Conservation (phyloP, 2,797 vertebrate species). For the Agapornis canus region DNA sequence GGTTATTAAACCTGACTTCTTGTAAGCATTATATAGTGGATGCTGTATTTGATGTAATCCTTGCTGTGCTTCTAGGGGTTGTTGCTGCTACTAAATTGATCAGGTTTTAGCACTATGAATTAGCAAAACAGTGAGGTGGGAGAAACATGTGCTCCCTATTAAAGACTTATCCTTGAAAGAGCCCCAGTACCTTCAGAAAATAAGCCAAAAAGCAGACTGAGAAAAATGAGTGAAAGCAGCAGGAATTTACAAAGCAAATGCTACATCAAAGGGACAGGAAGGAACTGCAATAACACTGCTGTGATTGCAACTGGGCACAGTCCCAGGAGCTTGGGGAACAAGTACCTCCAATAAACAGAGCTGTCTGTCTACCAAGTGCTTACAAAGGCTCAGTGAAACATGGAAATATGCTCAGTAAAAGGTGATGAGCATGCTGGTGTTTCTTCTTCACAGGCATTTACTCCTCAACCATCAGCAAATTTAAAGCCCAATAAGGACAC, state of each 20-base stretch:
- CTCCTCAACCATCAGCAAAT: not conserved
- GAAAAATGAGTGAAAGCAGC: constrained; percentile 53
- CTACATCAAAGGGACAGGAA: constrained; percentile 71
- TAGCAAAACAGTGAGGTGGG: not conserved
- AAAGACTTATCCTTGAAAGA: constrained; percentile 31
- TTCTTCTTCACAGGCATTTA: not conserved
- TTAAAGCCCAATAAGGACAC: not conserved
- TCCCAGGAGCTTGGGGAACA: constrained; percentile 59
- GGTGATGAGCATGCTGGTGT: not conserved
- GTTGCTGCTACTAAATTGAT: not conserved
- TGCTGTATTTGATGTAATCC: not conserved
- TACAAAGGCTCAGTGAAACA: constrained; percentile 8
- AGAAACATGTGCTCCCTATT: not conserved
- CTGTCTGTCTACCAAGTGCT: constrained; percentile 65
- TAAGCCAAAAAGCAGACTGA: constrained; percentile 41
- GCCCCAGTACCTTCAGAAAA: constrained; percentile 49
- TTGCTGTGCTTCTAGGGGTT: not conserved
- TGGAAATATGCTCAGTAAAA: constrained; percentile 22
- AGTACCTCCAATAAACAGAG: constrained; percentile 56
- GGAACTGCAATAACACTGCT: constrained; percentile 67
- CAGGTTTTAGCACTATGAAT: not conserved
- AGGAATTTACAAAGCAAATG: constrained; percentile 68
- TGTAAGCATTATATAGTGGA: not conserved
- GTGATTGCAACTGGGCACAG: constrained; percentile 73
- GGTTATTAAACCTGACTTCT: not conserved